Percentiles rank a stretch among this genome's conserved stretches.
These are phyloP conservation scores for Drosophila rubida DNA, from an alignment of 2,888 invertebrate species.

Conservation along the genomic window DNA sequence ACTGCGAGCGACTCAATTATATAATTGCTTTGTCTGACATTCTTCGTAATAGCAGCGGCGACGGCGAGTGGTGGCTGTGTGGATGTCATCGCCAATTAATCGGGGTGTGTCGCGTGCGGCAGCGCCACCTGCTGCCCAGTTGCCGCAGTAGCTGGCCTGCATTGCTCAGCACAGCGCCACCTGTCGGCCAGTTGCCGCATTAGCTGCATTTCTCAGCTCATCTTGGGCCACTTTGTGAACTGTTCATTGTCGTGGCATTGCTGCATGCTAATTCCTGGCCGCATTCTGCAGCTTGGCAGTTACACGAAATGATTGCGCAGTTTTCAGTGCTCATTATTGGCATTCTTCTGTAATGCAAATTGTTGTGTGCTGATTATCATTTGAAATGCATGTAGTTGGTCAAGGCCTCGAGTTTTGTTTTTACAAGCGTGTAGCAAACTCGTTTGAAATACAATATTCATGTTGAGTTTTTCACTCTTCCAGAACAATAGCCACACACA, in stretches of 20 bases:
- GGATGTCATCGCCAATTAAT: constrained; percentile 53
- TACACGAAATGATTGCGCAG: constrained; percentile 10
- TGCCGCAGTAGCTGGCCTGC: constrained; percentile 24
- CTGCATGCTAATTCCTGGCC: constrained; percentile 33
- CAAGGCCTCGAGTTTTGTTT: constrained; percentile 27
- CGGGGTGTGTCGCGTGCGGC: constrained; percentile 37
- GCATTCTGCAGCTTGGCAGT: constrained; percentile 4
- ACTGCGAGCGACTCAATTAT: constrained; percentile 59
- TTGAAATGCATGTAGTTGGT: background rate
- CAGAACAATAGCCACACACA: constrained; percentile 32
- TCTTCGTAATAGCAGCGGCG: constrained; percentile 23
- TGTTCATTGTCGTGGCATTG: constrained; percentile 39
- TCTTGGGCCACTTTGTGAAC: constrained; percentile 17
- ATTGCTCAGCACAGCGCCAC: constrained; percentile 6
- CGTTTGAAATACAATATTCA: constrained; percentile 23
- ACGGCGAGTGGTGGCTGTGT: constrained; percentile 33
- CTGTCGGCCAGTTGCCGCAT: too few species aligned
- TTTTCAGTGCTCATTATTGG: constrained; percentile 15
- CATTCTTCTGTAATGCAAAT: constrained; percentile 17
- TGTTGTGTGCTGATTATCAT: constrained; percentile 1
- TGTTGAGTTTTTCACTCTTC: constrained; percentile 20
- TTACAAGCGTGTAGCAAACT: background rate
- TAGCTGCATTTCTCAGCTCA: background rate
- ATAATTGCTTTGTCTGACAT: constrained; percentile 60
- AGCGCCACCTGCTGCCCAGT: constrained; percentile 52